These are phyloP conservation scores for Chironomus striatipennis DNA, from an alignment of 1,140 invertebrate species.

Conservation along the genomic window DNA sequence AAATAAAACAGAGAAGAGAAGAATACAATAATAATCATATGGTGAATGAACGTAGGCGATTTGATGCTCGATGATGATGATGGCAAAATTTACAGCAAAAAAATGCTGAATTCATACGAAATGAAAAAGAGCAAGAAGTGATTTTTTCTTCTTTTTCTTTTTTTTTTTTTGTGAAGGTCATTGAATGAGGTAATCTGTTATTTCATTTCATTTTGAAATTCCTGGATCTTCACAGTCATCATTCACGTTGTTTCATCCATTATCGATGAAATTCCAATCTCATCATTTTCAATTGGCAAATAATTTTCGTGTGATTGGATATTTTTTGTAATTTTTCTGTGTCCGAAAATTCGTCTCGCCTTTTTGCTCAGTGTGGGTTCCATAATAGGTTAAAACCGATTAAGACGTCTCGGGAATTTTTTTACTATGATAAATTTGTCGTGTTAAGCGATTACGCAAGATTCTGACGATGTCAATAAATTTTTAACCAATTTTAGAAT, in stretches of 20 bases:
- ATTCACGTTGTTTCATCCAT: too few species aligned
- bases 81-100: background rate
- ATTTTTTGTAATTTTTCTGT: background rate
- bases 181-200: conserved; percentile 8
- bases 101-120: background rate
- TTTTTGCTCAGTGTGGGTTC: too few species aligned
- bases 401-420: too few species aligned
- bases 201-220: background rate
- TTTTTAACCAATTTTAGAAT: too few species aligned
- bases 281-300: background rate
- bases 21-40: background rate
- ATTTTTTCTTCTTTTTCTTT: too few species aligned
- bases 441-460: too few species aligned
- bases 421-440: too few species aligned
- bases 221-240: too few species aligned
- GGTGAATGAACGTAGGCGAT: background rate
- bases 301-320: background rate
- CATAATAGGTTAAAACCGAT: too few species aligned
- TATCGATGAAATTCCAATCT: background rate
- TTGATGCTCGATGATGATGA: background rate
- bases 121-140: background rate
- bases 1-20: background rate
- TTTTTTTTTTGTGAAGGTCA: background rate
- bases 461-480: too few species aligned
- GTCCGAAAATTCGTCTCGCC: background rate